Base-by-base conservation (phyloP, 1,140 invertebrate species). In the Mycetomoellerius zeteki region DNA sequence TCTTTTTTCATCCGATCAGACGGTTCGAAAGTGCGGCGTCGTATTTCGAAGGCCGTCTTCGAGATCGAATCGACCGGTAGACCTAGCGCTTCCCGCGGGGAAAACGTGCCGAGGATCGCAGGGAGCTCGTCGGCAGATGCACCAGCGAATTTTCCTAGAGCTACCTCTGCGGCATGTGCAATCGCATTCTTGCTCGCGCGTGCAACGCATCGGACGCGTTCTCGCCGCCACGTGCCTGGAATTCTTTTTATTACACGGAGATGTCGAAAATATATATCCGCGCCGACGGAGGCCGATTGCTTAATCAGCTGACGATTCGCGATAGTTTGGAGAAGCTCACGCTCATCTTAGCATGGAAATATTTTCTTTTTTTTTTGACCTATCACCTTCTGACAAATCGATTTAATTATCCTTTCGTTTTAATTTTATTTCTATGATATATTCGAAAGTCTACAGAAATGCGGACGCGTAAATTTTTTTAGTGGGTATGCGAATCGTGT, bases 151-250 rank as follows among this genome's bases (percentile, higher is more conserved):
- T 71, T 81, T 71, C 65, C 50, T 19, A 27, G 50, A 56, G 50
- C 64, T 69, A 30, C 50, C 14, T 27, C 65, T 21, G 12, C 37
- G n/a, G 4, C 33, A n/a, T 10, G 64, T 24, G 77, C 64, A 81
- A 81, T 71, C 77, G 47, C 77, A 80, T 80, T 80, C 62, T 80
- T 80, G 27, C 50, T 33, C 30, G 77, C 64, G 75, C 75, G 75
- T 62, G 75, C 75, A 77, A 77, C 37, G 64, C 77, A 30, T 62
- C 47, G 33, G 65, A 69, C 50, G 47, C 78, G 65, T 65, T 65
- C 65, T 56, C 33, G 78, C 33, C 50, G 78, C 65, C 65, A 81
- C 78, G 65, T 71, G 78, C 78, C 33, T 58, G 21, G 33, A 65
- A 71, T 58, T 54, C 50, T 81, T 81, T 81, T 81, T 71, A 43